A percentile compares a stretch with the other conserved stretches of the same genome.
phyloP scores from a whole-genome alignment of 1,140 invertebrate species.

The Mylabris phalerata region DNA sequence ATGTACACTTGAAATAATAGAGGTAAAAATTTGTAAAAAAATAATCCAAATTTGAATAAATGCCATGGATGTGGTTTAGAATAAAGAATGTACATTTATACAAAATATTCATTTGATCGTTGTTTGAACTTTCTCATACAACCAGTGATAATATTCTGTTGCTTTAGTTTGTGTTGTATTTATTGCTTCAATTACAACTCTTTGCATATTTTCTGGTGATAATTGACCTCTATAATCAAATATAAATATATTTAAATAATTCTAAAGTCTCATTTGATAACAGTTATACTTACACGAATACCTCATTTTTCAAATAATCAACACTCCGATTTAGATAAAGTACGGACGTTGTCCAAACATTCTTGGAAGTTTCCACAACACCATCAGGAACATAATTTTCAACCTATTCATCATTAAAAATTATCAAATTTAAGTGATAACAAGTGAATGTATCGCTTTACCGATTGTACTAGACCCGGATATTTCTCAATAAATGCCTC shows the following conservation, averaged over 20 bases:
- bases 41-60: too few relatives aligned
- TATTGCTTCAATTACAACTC: constrained; percentile 54
- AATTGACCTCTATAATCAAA: constrained; percentile 59
- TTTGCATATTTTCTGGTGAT: constrained; percentile 65
- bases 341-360: constrained; percentile 39
- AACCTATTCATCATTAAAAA: constrained; percentile 46
- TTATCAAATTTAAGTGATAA: not conserved
- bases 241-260: not conserved
- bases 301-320: constrained; percentile 60
- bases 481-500: constrained; percentile 52
- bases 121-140: constrained; percentile 59
- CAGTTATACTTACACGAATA: constrained; percentile 64
- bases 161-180: constrained; percentile 57
- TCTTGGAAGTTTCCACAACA: constrained; percentile 51
- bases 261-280: not conserved
- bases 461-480: constrained; percentile 52
- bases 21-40: too few relatives aligned
- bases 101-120: constrained; percentile 33
- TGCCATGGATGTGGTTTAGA: too few relatives aligned
- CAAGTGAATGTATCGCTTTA: constrained; percentile 40
- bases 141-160: constrained; percentile 61
- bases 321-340: constrained; percentile 29
- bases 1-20: too few relatives aligned
- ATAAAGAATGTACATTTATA: not conserved
- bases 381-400: constrained; percentile 61